Percentiles rank a stretch among this genome's conserved stretches.
phyloP scores from a whole-genome alignment of 2,797 vertebrate species.

The Periparus ater region DNA sequence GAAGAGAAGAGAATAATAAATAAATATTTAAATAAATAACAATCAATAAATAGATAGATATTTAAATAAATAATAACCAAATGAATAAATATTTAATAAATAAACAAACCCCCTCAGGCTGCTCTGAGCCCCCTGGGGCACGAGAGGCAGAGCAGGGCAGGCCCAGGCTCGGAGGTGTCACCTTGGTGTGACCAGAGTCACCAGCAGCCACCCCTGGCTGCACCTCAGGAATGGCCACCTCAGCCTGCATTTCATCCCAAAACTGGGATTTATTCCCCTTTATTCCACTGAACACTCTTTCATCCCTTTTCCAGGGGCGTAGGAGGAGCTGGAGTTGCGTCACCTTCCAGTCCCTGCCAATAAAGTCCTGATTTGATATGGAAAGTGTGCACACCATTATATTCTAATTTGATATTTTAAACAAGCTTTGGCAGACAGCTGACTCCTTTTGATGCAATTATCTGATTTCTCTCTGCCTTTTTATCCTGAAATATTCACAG shows the following conservation, averaged over 20 bases:
- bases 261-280: background rate
- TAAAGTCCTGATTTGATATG: slow-evolving; percentile 68
- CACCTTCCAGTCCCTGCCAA: slow-evolving; percentile 65
- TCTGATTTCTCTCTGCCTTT: slow-evolving; percentile 62
- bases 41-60: too few species aligned
- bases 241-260: background rate
- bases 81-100: too few species aligned
- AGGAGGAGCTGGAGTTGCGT: slow-evolving; percentile 29
- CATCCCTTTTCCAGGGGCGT: slow-evolving; percentile 20
- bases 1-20: too few species aligned
- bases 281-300: background rate
- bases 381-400: slow-evolving; percentile 60
- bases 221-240: background rate
- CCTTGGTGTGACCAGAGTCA: background rate
- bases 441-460: slow-evolving; percentile 62
- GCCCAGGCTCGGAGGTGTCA: rapidly evolving
- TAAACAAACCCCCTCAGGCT: background rate
- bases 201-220: background rate
- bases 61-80: too few species aligned
- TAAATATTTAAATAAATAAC: too few species aligned
- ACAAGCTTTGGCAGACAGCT: slow-evolving; percentile 53
- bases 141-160: background rate
- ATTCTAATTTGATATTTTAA: slow-evolving; percentile 72
- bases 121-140: background rate
- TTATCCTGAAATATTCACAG: slow-evolving; percentile 15